Percentiles rank a stretch among this genome's conserved stretches.
phyloP scores from a whole-genome alignment of 1,140 invertebrate species.

The Macrobrachium rosenbergii region DNA sequence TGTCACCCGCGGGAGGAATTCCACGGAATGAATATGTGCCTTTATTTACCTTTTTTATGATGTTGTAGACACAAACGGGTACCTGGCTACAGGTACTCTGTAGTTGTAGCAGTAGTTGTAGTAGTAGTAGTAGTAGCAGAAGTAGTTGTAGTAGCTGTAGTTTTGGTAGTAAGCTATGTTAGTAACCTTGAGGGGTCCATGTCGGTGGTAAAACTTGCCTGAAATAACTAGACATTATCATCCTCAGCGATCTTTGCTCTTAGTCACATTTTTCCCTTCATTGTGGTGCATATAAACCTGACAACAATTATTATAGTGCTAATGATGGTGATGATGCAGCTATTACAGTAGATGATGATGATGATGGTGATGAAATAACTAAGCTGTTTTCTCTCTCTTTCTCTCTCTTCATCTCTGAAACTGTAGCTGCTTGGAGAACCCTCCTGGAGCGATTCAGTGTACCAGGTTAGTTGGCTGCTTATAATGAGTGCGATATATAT shows the following conservation, averaged over 20 bases:
- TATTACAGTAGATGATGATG: background rate
- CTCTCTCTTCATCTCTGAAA: background rate
- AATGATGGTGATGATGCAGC: background rate
- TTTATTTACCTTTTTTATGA: background rate
- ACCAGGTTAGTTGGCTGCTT: conserved; percentile 35
- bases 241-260: too few species aligned
- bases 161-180: background rate
- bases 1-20: too few species aligned
- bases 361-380: background rate
- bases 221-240: background rate
- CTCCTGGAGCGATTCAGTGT: conserved; percentile 48
- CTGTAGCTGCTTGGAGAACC: conserved; percentile 39
- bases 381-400: background rate
- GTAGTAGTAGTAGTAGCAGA: conserved; percentile 14
- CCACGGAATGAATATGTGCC: background rate
- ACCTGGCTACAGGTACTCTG: background rate
- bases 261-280: too few species aligned
- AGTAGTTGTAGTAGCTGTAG: too few species aligned
- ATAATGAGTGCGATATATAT: too few species aligned
- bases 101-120: conserved; percentile 3
- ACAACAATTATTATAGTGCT: background rate
- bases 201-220: background rate
- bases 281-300: background rate
- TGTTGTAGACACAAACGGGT: background rate
- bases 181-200: background rate